These are phyloP conservation scores for Macrosiphum euphorbiae DNA, from an alignment of 2,888 invertebrate genomes.

Conservation along the genomic window DNA sequence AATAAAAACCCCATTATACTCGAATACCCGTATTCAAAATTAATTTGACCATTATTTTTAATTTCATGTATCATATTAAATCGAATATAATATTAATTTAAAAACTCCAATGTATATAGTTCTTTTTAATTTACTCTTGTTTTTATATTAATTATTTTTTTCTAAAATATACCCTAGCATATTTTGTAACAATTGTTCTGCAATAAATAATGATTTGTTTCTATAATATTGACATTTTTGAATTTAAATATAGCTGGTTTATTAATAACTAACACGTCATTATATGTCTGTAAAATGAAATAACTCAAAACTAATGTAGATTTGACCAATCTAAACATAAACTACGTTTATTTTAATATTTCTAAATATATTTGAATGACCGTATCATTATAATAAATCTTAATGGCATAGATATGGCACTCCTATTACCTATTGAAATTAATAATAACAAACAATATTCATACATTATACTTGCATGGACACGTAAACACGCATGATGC, in stretches of 20 bases:
- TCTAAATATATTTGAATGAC: not conserved
- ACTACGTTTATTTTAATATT: not conserved
- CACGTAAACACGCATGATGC: conserved; percentile 1
- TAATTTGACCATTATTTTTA: not conserved
- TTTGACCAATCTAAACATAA: not conserved
- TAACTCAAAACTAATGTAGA: not conserved
- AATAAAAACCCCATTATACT: not conserved
- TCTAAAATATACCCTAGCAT: not conserved
- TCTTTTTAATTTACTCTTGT: not conserved
- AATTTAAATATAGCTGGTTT: not conserved
- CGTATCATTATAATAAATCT: conserved; percentile 25
- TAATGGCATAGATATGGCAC: not conserved
- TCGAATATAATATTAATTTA: not conserved
- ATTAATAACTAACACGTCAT: not conserved
- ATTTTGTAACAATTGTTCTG: not conserved
- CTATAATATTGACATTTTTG: not conserved
- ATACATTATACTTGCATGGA: not conserved
- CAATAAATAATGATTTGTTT: not conserved
- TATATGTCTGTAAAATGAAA: not conserved
- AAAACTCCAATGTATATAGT: not conserved
- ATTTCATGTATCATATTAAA: not conserved
- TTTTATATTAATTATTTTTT: not conserved
- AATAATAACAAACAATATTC: conserved; percentile 36
- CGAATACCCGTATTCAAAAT: not conserved
- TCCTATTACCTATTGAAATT: conserved; percentile 7